Evolutionary conservation across 92 coral and sea anemone species (phyloP), one percentile per base, ranked within the genome.

Genomic region (Porites lobata): DNA sequence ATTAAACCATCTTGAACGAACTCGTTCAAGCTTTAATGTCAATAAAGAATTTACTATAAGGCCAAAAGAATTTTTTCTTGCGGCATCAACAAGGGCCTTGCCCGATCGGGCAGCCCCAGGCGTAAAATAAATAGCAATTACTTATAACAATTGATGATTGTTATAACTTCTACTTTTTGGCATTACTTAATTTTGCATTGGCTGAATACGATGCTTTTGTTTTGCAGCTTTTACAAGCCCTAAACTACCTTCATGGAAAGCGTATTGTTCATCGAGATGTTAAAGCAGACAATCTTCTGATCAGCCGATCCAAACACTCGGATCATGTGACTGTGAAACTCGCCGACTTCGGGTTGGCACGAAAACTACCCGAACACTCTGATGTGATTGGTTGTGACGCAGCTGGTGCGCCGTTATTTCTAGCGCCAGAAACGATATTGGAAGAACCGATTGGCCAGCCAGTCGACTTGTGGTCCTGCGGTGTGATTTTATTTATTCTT

Each of bases 401-500:
- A 11, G 86, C 94, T 69, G 99, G 99, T 51, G 98, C 99, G n/a
- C 98, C 99, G 17, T 80, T 96, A 90, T 96, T 93, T 77, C 94
- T 96, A 18, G 99, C 99, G 6, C 99, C 99, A 3, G 99, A 96
- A 74, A 96, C 99, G 14, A 96, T 96, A 24, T 86, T 96, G 56
- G 98, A 93, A 47, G 96, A 92, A 22, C 85, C 92, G 38, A 91
- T 96, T 77, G 98, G 99, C 15, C 92, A 86, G 21, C 96, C 99
- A 68, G 99, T 96, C 61, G 99, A 96, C 78, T 78, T 95, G 89
- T 96, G 99, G 99, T 79, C 99, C 18, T 95, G 99, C 53, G 99
- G 99, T 10, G 94, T 96, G 17, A 79, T 96, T 43, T 64, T 95
- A 58, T 94, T 93, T 66, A 92, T 93, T 22, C 68, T 96, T 71